These are phyloP conservation scores for Stenichneumon culpator DNA, from an alignment of 2,888 invertebrate genomes.

Conservation along the genomic window DNA sequence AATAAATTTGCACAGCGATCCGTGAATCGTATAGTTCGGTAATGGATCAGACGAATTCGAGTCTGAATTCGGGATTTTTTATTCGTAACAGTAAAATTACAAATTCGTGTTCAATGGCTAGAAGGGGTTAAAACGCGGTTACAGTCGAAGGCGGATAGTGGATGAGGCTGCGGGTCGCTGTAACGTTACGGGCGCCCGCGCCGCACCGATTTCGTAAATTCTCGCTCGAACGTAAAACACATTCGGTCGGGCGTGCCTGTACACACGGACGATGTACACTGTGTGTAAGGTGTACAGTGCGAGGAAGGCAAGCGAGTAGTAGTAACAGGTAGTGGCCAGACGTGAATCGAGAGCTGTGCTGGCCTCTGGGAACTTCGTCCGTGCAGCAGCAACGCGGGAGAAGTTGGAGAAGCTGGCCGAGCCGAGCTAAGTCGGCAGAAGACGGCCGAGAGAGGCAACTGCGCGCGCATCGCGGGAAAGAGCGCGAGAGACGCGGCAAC, in stretches of 20 bases:
- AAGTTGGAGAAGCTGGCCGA: too few relatives aligned
- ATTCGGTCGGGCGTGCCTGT: neutral
- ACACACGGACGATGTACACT: neutral
- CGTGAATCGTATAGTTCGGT: too few relatives aligned
- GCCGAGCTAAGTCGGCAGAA: slow-evolving; percentile 27
- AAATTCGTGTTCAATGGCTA: neutral
- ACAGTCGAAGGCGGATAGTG: neutral
- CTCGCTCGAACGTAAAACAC: slow-evolving; percentile 28
- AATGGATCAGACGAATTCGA: neutral
- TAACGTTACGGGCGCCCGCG: slow-evolving; percentile 32
- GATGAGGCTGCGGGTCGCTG: neutral
- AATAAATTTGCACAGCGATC: too few relatives aligned
- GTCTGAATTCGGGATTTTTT: neutral
- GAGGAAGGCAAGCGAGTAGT: neutral
- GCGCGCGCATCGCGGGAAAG: slow-evolving; percentile 57
- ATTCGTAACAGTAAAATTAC: neutral
- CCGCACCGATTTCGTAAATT: slow-evolving; percentile 39
- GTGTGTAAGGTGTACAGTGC: neutral
- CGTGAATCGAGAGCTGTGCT: slow-evolving; percentile 3
- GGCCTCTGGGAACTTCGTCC: neutral
- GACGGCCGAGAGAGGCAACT: slow-evolving; percentile 34
- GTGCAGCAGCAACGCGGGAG: slow-evolving; percentile 59
- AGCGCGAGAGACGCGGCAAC: slow-evolving; percentile 76
- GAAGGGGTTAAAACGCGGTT: neutral
- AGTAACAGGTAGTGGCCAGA: neutral